Evolutionary conservation across 2,888 invertebrate species (phyloP).

Genomic region (Acrobeloides nanus): DNA sequence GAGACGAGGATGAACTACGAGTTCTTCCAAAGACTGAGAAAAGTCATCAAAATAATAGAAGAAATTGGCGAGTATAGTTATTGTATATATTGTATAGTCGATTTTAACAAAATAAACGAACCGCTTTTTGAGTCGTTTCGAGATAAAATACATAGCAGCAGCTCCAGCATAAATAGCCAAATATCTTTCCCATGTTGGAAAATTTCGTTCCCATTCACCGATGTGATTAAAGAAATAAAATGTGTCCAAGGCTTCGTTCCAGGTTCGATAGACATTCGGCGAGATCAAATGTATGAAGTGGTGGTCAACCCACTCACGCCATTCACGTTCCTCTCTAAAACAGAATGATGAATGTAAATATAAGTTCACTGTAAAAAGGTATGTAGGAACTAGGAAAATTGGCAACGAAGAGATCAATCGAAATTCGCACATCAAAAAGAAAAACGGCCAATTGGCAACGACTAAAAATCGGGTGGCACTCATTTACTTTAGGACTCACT

Average conservation of each 20-base stretch:
- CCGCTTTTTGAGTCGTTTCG: constrained; percentile 77
- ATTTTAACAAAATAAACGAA: constrained; percentile 51
- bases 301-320: constrained; percentile 90
- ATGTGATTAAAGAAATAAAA: constrained; percentile 86
- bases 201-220: constrained; percentile 83
- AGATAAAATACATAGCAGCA: constrained; percentile 81
- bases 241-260: constrained; percentile 75
- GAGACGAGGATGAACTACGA: too few relatives aligned
- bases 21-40: too few relatives aligned
- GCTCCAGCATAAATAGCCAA: constrained; percentile 87
- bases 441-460: too few relatives aligned
- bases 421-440: too few relatives aligned
- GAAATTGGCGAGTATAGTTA: neutral
- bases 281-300: constrained; percentile 82
- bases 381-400: neutral
- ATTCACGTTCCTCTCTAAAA: constrained; percentile 78
- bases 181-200: constrained; percentile 74
- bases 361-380: neutral
- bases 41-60: neutral
- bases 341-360: neutral
- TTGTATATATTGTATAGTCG: constrained; percentile 2
- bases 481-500: too few relatives aligned
- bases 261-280: constrained; percentile 87
- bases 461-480: too few relatives aligned
- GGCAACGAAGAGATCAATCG: neutral